Evolutionary conservation across 1,140 invertebrate species (phyloP).

Genomic region (Drosophila leontia): DNA sequence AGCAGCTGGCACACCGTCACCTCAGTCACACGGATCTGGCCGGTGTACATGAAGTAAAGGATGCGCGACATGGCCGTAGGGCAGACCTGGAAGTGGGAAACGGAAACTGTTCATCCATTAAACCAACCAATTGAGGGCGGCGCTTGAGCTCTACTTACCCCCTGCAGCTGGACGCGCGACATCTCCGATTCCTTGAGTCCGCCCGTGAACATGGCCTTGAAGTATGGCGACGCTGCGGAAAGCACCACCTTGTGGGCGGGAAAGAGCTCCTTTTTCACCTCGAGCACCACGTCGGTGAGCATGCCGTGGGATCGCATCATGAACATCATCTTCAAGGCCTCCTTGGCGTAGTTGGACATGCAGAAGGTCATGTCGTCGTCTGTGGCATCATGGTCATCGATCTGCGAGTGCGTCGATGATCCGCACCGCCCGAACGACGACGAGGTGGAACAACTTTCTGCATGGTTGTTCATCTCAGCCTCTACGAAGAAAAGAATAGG

Average conservation of each 20-base stretch:
- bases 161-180: constrained; percentile 93
- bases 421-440: constrained; percentile 56
- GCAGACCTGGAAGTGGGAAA: constrained; percentile 85
- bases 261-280: constrained; percentile 94
- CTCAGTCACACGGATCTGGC: constrained; percentile 94
- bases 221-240: constrained; percentile 97
- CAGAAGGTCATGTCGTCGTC: constrained; percentile 92
- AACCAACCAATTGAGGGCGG: constrained; percentile 49
- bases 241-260: constrained; percentile 96
- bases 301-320: constrained; percentile 95
- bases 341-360: constrained; percentile 93
- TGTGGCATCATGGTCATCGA: constrained; percentile 78
- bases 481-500: constrained; percentile 18
- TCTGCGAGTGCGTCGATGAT: constrained; percentile 43
- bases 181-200: constrained; percentile 94
- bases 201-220: constrained; percentile 97
- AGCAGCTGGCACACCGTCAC: constrained; percentile 95
- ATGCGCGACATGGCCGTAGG: constrained; percentile 93
- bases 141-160: constrained; percentile 86
- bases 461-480: constrained; percentile 71
- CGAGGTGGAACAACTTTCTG: constrained; percentile 58
- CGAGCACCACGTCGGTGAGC: constrained; percentile 94
- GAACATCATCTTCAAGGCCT: constrained; percentile 95
- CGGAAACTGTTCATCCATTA: constrained; percentile 74
- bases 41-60: constrained; percentile 96